Evolutionary conservation across 2,113 vertebrate genomes (phyloP).

Genomic region (Cyanoderma ruficeps): DNA sequence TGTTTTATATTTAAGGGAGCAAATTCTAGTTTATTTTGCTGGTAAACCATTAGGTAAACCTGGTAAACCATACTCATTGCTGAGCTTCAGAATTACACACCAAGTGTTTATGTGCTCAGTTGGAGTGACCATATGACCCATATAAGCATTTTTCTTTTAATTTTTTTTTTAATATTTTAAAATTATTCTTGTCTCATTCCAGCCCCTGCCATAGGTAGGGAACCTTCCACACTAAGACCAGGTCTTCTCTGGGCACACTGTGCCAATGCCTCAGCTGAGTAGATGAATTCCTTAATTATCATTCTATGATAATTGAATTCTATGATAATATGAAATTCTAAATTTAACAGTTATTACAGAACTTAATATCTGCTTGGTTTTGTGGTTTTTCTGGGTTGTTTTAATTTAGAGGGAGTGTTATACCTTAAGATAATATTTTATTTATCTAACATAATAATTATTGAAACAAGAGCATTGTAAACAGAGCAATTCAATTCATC

Average conservation of each 20-base stretch:
- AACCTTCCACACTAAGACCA: not conserved
- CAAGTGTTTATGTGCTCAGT: not conserved
- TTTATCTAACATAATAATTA: not conserved
- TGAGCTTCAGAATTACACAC: not conserved
- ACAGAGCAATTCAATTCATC: not conserved
- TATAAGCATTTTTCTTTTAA: not conserved
- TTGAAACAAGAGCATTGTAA: not conserved
- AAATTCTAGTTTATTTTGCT: not conserved
- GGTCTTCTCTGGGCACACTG: not conserved
- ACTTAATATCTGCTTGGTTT: not conserved
- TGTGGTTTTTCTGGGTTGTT: too few relatives aligned
- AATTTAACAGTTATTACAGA: not conserved
- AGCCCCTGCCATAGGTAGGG: not conserved
- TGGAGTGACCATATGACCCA: not conserved
- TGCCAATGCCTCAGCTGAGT: not conserved
- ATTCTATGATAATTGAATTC: too few relatives aligned
- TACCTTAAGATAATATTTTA: not conserved
- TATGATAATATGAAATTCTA: too few relatives aligned
- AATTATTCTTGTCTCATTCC: not conserved
- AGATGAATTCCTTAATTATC: not conserved
- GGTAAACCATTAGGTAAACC: not conserved
- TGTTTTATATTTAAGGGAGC: not conserved
- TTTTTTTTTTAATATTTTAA: not conserved
- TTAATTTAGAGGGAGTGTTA: not conserved
- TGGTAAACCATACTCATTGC: not conserved